Evolutionary conservation across 1,140 invertebrate genomes (phyloP).

Genomic region (Aphelinus certus): DNA sequence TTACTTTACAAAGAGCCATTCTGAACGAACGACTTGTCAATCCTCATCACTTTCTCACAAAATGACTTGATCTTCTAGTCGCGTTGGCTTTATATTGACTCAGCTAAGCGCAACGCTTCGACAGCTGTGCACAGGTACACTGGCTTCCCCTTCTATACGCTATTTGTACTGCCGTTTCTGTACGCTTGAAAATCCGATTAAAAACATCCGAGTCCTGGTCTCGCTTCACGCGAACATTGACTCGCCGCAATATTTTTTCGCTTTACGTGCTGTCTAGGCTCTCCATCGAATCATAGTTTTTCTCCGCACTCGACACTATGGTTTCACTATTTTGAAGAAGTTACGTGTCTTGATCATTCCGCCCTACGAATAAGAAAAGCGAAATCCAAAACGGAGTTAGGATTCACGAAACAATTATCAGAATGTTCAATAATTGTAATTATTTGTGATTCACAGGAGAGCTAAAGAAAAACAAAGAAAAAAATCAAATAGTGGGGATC

Average conservation of each 20-base stretch:
- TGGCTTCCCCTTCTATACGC: neutral
- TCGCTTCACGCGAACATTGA: neutral
- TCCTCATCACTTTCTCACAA: constrained; percentile 32
- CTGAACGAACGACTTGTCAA: neutral
- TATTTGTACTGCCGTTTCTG: neutral
- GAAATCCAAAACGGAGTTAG: too few species aligned
- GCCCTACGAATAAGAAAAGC: too few species aligned
- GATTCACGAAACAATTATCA: too few species aligned
- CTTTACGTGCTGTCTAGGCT: neutral
- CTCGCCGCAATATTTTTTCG: neutral
- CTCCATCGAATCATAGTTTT: too few species aligned
- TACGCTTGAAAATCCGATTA: constrained; percentile 8
- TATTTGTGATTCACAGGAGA: too few species aligned
- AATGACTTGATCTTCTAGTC: constrained; percentile 3
- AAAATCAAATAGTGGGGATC: too few species aligned
- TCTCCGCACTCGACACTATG: too few species aligned
- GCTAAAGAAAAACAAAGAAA: too few species aligned
- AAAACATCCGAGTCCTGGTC: neutral
- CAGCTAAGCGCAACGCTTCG: constrained; percentile 3
- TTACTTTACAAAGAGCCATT: constrained; percentile 32
- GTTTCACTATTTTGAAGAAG: too few species aligned
- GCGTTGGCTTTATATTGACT: constrained; percentile 33
- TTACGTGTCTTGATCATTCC: too few species aligned
- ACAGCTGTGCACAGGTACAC: neutral
- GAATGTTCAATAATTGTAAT: too few species aligned